phyloP scores from a whole-genome alignment of 2,888 invertebrate species.

The Heliconius ethilla region DNA sequence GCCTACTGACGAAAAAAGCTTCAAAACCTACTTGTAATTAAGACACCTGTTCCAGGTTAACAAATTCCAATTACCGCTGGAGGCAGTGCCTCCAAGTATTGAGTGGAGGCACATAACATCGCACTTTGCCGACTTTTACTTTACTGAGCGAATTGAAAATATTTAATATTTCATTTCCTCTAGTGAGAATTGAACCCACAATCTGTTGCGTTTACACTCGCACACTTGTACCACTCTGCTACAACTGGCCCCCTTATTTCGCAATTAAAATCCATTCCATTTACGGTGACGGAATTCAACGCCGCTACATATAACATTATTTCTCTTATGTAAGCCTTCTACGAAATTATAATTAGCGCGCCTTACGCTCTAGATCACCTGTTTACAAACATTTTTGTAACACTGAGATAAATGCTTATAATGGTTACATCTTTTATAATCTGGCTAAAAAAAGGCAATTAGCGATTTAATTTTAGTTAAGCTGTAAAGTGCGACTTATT shows the following conservation, averaged over 20 bases:
- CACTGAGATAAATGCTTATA: background rate
- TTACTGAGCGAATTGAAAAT: background rate
- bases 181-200: background rate
- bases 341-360: constrained; percentile 12
- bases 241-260: background rate
- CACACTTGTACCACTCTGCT: background rate
- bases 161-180: background rate
- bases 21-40: no score
- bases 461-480: background rate
- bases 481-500: background rate
- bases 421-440: background rate
- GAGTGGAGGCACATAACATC: background rate
- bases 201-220: background rate
- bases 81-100: background rate
- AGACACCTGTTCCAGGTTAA: no score
- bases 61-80: background rate
- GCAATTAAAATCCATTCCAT: background rate
- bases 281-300: background rate
- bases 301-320: background rate
- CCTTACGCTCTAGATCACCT: constrained; percentile 27
- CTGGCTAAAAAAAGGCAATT: background rate
- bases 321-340: constrained; percentile 9
- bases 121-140: background rate
- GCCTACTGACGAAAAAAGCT: no score
- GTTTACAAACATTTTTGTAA: constrained; percentile 28